Base-by-base conservation (phyloP, 2,113 vertebrate species). In the Illadopsis cleaveri region DNA sequence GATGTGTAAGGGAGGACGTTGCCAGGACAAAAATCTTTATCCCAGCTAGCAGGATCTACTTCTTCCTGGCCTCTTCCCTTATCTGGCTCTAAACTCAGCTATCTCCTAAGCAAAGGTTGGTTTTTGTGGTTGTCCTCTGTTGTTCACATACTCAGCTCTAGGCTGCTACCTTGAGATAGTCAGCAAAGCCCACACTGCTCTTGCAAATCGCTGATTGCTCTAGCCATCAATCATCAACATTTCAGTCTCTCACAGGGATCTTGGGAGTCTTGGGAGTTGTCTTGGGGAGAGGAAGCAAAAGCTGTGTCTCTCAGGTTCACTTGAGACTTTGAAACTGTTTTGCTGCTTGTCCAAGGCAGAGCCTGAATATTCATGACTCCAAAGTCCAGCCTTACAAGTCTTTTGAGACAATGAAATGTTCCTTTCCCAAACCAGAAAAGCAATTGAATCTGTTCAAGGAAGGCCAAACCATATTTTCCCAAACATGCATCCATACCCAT, bases 31-130 rank as follows among this genome's bases (percentile, higher is more conserved):
- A 56, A 62, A 56, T 5, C 2, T 1, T 11, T 20, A 14, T 33
- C 12, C 3, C 19, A 14, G 15, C 8, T 24, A 0, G 0, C 17
- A 54, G 22, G 12, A 50, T 58, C 68, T 51, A 8, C 15, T 38
- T 58, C 35, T 77, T 58, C 27, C n/a, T 4, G 0, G 25, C 57
- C 11, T 71, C 10, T 22, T 50, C 15, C 42, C 5, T 16, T 15
- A 17, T 28, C 23, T 58, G 28, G 12, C 33, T n/a, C 38, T 45
- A 53, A 45, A 57, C 33, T 40, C 50, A 57, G 17, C 25, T 71
- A 48, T 19, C n/a, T 81, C 27, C 44, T 23, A 14, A 51, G 15
- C 18, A 37, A 27, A 37, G 7, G 9, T 4, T 60, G 60, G 28
- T 17, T 33, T 58, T 15, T 80, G 22, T 33, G 24, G 16, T 25